Evolutionary conservation across 2,888 invertebrate species (phyloP).

Genomic region (Chirona hameri): DNA sequence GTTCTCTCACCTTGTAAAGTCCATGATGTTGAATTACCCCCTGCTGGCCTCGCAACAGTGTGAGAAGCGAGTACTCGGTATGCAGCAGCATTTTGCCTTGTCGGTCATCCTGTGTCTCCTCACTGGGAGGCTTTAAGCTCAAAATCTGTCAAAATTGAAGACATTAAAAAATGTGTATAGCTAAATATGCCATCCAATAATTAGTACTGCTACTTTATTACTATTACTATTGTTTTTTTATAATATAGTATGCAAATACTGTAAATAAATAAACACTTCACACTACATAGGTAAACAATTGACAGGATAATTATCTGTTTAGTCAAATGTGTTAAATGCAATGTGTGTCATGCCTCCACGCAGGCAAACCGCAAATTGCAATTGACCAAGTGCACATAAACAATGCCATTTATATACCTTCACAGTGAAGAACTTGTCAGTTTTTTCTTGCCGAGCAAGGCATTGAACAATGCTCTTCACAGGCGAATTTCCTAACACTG

Average conservation of each 20-base stretch:
- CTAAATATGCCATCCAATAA: too few species aligned
- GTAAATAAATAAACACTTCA: too few species aligned
- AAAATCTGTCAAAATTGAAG: conserved; percentile 40
- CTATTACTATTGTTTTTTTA: not conserved
- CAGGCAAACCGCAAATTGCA: too few species aligned
- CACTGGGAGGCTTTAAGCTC: conserved; percentile 50
- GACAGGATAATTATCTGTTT: too few species aligned
- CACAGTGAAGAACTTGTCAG: conserved; percentile 65
- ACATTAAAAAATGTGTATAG: too few species aligned
- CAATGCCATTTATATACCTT: conserved; percentile 53
- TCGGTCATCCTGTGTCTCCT: conserved; percentile 67
- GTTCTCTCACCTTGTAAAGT: conserved; percentile 62
- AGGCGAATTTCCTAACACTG: conserved; percentile 66
- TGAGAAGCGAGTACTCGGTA: conserved; percentile 69
- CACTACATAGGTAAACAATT: too few species aligned
- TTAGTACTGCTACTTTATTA: too few species aligned
- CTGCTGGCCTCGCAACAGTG: conserved; percentile 62
- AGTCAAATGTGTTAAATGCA: too few species aligned
- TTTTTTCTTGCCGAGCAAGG: conserved; percentile 64
- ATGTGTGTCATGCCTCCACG: too few species aligned
- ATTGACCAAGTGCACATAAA: too few species aligned
- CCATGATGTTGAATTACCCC: conserved; percentile 74
- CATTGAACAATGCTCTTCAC: conserved; percentile 73
- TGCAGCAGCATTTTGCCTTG: conserved; percentile 75
- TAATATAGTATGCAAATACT: not conserved